Conservation (phyloP, 2,888 invertebrate species). For the Brenthis daphne region DNA sequence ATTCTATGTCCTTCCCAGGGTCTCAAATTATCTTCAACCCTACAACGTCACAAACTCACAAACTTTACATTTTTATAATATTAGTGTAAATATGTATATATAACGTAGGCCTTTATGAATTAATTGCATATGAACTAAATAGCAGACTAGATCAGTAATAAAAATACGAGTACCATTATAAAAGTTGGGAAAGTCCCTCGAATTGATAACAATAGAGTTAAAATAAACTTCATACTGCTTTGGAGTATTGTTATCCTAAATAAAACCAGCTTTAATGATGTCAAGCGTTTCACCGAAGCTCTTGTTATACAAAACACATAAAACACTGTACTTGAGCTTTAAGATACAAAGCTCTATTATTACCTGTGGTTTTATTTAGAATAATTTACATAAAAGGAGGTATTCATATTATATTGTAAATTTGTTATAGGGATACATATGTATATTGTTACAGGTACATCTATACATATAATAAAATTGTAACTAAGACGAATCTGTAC, state of each 20-base stretch:
- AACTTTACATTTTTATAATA: too few species aligned
- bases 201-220: slow-evolving; percentile 21
- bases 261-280: slow-evolving; percentile 30
- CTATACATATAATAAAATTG: too few species aligned
- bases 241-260: slow-evolving; percentile 28
- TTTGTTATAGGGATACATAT: too few species aligned
- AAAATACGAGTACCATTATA: slow-evolving; percentile 21
- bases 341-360: neutral
- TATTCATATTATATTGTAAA: too few species aligned
- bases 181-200: slow-evolving; percentile 23
- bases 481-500: too few species aligned
- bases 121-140: slow-evolving; percentile 7
- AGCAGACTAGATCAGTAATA: slow-evolving; percentile 12
- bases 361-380: neutral
- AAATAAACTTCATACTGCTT: slow-evolving; percentile 21
- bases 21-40: too few species aligned
- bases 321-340: neutral
- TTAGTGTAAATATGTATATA: too few species aligned
- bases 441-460: too few species aligned
- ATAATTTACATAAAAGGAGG: too few species aligned
- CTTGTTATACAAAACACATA: slow-evolving; percentile 13
- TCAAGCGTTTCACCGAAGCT: slow-evolving; percentile 22
- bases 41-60: too few species aligned
- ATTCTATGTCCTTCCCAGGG: too few species aligned
- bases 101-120: neutral